Conservation (phyloP, 23 tunicate genomes). For the Botrylloides violaceus region DNA sequence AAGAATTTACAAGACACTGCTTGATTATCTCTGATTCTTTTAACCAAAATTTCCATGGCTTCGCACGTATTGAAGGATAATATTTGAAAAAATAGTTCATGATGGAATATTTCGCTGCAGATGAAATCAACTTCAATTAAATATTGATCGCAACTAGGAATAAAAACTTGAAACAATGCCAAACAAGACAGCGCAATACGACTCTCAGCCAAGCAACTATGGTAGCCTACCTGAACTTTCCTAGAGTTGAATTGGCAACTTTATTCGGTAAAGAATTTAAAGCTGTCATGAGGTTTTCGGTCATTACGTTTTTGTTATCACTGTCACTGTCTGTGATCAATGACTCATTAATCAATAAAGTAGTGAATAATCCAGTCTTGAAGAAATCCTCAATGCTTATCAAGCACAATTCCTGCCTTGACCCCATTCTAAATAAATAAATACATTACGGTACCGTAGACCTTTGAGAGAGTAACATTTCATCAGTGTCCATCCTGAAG, state of each 20-base stretch:
- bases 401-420: slow-evolving; percentile 4
- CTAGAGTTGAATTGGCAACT: slow-evolving; percentile 12
- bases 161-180: too few relatives aligned
- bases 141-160: too few relatives aligned
- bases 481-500: too few relatives aligned
- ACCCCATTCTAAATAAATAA: slow-evolving; percentile 5
- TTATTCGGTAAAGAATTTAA: slow-evolving; percentile 8
- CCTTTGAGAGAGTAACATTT: too few relatives aligned
- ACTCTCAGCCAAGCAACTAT: too few relatives aligned
- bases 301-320: background rate
- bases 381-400: slow-evolving; percentile 3
- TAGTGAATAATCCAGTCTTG: slow-evolving; percentile 1
- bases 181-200: too few relatives aligned
- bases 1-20: background rate
- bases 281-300: background rate
- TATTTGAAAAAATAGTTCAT: slow-evolving; percentile 9
- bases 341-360: slow-evolving; percentile 9
- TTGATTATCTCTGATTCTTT: background rate
- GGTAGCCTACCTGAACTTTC: slow-evolving; percentile 16
- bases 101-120: slow-evolving; percentile 15
- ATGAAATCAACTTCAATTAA: too few relatives aligned
- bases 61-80: slow-evolving; percentile 3
- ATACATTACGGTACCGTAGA: too few relatives aligned
- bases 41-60: background rate
- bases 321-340: background rate